Conservation (phyloP, 2,113 vertebrate species). For the Corythoichthys intestinalis region DNA sequence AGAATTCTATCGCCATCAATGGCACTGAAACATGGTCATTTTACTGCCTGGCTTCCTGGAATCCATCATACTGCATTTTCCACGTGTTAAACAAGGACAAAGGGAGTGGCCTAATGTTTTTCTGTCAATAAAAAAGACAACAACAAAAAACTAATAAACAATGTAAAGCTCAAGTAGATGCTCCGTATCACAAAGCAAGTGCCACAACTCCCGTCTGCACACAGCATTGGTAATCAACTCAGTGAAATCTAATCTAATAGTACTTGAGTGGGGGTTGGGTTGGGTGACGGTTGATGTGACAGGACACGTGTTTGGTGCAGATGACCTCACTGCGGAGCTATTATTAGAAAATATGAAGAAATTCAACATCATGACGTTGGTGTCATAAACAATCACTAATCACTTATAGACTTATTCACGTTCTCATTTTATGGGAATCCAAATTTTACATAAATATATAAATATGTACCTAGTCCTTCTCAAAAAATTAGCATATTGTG, state of each 20-base stretch:
- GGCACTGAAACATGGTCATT: too few relatives aligned
- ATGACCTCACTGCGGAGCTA: not conserved
- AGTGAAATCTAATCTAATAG: not conserved
- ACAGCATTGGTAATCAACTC: not conserved
- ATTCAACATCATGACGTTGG: not conserved
- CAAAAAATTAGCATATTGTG: too few relatives aligned
- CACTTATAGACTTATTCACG: too few relatives aligned
- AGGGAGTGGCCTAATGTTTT: not conserved
- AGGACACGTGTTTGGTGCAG: not conserved
- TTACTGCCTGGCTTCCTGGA: too few relatives aligned
- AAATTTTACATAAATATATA: too few relatives aligned
- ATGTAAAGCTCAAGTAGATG: too few relatives aligned
- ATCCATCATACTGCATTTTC: too few relatives aligned
- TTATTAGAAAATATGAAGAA: not conserved
- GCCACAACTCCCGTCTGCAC: not conserved
- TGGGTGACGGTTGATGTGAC: not conserved
- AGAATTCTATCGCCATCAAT: too few relatives aligned
- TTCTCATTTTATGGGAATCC: too few relatives aligned
- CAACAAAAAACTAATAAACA: not conserved
- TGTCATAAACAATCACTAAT: not conserved
- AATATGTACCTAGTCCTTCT: too few relatives aligned
- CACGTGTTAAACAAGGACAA: not conserved
- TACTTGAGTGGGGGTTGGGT: not conserved
- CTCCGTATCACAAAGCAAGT: not conserved
- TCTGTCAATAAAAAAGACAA: not conserved